Percentiles rank a stretch among this genome's conserved stretches.
Evolutionary conservation across 2,113 vertebrate genomes (phyloP).

Genomic region (Coptodon rendalli): DNA sequence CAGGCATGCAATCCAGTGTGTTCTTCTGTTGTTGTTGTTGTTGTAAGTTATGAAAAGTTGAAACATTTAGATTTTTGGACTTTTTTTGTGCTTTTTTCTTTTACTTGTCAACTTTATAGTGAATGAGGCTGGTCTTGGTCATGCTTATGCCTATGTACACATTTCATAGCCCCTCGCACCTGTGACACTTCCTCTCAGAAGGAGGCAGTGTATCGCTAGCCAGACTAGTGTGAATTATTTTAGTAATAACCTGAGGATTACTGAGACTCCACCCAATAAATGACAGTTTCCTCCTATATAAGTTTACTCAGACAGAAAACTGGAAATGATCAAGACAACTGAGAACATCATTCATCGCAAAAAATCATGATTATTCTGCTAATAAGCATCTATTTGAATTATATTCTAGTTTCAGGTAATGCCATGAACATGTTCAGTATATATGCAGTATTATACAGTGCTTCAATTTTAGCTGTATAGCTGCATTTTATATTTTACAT

Average conservation of each 20-base stretch:
- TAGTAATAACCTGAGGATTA: not conserved
- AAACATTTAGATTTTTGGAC: not conserved
- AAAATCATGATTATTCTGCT: not conserved
- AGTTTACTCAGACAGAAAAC: not conserved
- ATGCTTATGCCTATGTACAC: no score
- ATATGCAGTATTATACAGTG: not conserved
- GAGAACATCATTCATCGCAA: not conserved
- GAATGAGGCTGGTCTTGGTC: no score
- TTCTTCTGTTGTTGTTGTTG: not conserved
- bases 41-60: rapidly evolving
- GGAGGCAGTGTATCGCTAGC: no score
- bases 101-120: no score
- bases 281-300: rapidly evolving
- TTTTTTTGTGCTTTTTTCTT: no score
- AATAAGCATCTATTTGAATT: not conserved
- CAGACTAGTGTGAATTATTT: not conserved
- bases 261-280: not conserved
- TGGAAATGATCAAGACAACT: not conserved
- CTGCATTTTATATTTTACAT: not conserved
- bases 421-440: not conserved
- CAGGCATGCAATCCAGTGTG: rapidly evolving
- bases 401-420: not conserved
- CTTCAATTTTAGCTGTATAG: not conserved
- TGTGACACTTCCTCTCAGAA: no score
- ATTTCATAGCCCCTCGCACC: no score